Conservation (phyloP, 2,113 vertebrate species). For the human (Homo sapiens) region GRCh38 chr5:134101001-134101500, state of each 20-base stretch:
- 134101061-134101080: not conserved
- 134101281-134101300: conserved; percentile 1
- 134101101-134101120: not conserved
- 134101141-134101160: not conserved
- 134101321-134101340: too few species aligned
- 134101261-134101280: not conserved
- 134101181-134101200: not conserved
- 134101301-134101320: too few species aligned
- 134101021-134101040: not conserved
- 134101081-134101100: not conserved
- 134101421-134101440: too few species aligned
- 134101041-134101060: not conserved
- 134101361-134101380: too few species aligned
- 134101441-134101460: too few species aligned
- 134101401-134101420: too few species aligned
- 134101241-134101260: not conserved
- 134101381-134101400: too few species aligned
- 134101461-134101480: too few species aligned
- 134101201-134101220: not conserved
- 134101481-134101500: too few species aligned
- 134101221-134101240: not conserved
- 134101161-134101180: not conserved
- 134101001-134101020: not conserved
- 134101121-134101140: not conserved
- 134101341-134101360: too few species aligned